These are phyloP conservation scores for Notocelia uddmanniana DNA, from an alignment of 2,888 invertebrate genomes.

Conservation along the genomic window DNA sequence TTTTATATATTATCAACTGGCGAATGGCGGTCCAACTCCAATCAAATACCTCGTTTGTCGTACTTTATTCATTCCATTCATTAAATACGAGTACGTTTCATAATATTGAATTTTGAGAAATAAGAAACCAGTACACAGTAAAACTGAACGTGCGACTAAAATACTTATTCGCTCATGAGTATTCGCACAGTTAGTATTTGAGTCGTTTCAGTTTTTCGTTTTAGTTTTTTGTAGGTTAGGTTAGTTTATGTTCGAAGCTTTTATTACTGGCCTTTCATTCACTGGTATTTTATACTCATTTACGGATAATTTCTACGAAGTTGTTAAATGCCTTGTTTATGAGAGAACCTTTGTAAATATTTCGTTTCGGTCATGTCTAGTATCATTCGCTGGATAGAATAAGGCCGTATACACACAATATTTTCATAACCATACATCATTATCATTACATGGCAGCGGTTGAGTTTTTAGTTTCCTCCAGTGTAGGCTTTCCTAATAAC, in stretches of 20 bases:
- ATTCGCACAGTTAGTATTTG: no score
- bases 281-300: neutral
- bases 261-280: no score
- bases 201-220: no score
- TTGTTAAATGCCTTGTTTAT: neutral
- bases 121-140: no score
- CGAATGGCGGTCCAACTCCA: no score
- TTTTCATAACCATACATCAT: constrained; percentile 8
- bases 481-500: constrained; percentile 20
- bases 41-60: no score
- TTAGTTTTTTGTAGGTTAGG: no score
- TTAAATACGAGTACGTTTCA: neutral
- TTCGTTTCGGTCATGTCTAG: neutral
- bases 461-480: neutral
- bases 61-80: no score
- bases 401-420: constrained; percentile 1
- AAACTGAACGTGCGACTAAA: no score
- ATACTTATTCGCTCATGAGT: no score
- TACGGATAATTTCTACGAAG: neutral
- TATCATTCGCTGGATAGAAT: neutral
- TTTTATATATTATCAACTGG: neutral
- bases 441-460: neutral
- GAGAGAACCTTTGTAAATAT: neutral
- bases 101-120: no score
- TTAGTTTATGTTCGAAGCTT: no score